A percentile compares a stretch with the other conserved stretches of the same genome.
Conservation (phyloP, 1,140 invertebrate species). For the Lasioglossum baleicum region DNA sequence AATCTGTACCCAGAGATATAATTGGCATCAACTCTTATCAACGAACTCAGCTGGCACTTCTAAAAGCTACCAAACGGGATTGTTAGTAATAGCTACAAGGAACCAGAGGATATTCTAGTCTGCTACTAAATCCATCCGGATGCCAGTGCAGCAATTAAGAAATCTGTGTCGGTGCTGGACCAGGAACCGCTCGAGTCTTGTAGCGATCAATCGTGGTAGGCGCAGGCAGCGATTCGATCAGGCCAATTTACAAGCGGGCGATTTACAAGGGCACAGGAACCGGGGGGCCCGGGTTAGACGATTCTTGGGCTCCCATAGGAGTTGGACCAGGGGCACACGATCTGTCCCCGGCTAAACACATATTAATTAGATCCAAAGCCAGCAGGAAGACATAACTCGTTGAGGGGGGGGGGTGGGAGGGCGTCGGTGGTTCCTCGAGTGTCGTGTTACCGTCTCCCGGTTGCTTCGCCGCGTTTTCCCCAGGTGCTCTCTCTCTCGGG, state of each 20-base stretch:
- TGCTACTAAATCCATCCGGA: too few species aligned
- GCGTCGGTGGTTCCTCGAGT: slow-evolving; percentile 63
- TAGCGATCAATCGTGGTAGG: background rate
- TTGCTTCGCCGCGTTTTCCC: slow-evolving; percentile 2
- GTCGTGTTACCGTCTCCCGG: slow-evolving; percentile 69
- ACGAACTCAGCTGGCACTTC: too few species aligned
- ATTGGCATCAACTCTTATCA: too few species aligned
- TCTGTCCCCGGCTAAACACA: slow-evolving; percentile 72
- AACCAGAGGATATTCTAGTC: too few species aligned
- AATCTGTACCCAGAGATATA: too few species aligned
- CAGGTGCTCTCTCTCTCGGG: background rate
- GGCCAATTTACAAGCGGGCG: slow-evolving; percentile 2
- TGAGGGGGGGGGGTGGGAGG: slow-evolving; percentile 19
- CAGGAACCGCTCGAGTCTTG: background rate
- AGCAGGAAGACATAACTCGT: slow-evolving; percentile 75
- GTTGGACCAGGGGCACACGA: slow-evolving; percentile 15
- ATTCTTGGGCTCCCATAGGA: background rate
- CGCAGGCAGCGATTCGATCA: slow-evolving; percentile 1
- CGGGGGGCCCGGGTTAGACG: background rate
- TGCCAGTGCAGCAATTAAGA: background rate
- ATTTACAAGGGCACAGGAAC: background rate
- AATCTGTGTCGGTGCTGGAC: background rate
- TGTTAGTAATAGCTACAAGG: too few species aligned
- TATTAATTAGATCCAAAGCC: slow-evolving; percentile 70
- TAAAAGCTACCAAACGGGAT: too few species aligned